A percentile compares a stretch with the other conserved stretches of the same genome.
phyloP scores from a whole-genome alignment of 2,888 invertebrate genomes.

The Xanthorhoe spadicearia region DNA sequence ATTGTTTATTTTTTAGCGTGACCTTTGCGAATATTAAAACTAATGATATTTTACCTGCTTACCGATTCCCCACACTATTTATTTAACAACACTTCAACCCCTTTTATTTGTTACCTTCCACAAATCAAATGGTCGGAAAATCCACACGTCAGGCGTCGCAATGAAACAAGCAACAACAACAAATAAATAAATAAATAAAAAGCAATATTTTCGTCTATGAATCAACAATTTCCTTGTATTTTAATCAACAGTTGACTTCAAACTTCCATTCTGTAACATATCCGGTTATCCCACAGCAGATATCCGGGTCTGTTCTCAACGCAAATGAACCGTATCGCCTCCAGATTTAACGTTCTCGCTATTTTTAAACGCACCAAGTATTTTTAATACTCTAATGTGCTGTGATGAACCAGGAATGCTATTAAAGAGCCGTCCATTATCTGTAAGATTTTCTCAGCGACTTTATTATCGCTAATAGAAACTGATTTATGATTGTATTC shows the following conservation, averaged over 20 bases:
- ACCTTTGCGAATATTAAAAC: too few species aligned
- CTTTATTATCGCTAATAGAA: too few species aligned
- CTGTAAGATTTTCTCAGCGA: too few species aligned
- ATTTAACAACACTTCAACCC: too few species aligned
- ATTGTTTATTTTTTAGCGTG: too few species aligned
- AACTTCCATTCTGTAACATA: constrained; percentile 40
- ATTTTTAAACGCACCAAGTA: constrained; percentile 47
- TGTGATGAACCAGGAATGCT: constrained; percentile 27
- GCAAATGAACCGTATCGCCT: constrained; percentile 46
- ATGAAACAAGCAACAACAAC: too few species aligned
- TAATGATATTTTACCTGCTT: too few species aligned
- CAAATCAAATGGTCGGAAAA: not conserved
- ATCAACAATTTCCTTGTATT: constrained; percentile 32
- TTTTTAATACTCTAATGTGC: constrained; percentile 45
- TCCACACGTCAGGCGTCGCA: not conserved
- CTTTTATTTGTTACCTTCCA: not conserved
- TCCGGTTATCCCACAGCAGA: constrained; percentile 50
- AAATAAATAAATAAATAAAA: too few species aligned
- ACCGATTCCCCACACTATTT: too few species aligned
- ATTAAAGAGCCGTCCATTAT: not conserved
- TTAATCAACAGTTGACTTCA: constrained; percentile 41
- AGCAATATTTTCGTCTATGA: constrained; percentile 13
- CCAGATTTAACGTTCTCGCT: constrained; percentile 50
- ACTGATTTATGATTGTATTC: too few species aligned
- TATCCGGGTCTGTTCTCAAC: constrained; percentile 53